Evolutionary conservation across 2,888 invertebrate genomes (phyloP), one percentile per base, ranked within the genome.

Genomic region (Esperia sulphurella): DNA sequence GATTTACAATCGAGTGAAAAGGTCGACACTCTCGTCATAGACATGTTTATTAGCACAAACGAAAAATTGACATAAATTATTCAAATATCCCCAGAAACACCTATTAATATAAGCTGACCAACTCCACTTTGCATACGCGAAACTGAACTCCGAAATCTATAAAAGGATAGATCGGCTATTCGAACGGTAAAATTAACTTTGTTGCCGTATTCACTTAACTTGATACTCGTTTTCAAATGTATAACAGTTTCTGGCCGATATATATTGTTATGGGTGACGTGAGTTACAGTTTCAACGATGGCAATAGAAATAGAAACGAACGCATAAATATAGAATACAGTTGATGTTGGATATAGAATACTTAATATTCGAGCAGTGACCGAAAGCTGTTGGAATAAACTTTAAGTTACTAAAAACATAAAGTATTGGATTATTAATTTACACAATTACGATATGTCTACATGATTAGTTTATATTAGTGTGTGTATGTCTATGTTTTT

Each of bases 221-320:
- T 70, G 70, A 75, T 77, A 71, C 73, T 3, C 13, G 54, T 59
- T 55, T 60, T 57, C 58, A 53, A 46, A 79, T 78, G 75, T 74
- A 71, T 80, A 83, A 83, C 76, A 76, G 79, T 82, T 79, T 64
- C 67, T 74, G 72, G 81, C 77, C 82, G 80, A 77, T 83, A 84
- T 83, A 84, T 83, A 83, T 81, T 78, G 83, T 83, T 83, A 83
- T 81, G 74, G 80, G 75, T 71, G 79, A 77, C 75, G 78, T 84
- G 84, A 86, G 77, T 85, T 86, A 85, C 79, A 70, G 83, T 76
- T 79, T 75, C 71, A 67, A 68, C 76, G 83, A 84, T 77, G 79
- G 75, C 75, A 74, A 68, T 79, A 74, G 79, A 81, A 79, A 77
- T 74, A 71, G 79, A 77, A 81, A 83, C 82, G 81, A 79, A 74